Base-by-base conservation (phyloP, 2,113 vertebrate species). In the Vulpes ferrilata region DNA sequence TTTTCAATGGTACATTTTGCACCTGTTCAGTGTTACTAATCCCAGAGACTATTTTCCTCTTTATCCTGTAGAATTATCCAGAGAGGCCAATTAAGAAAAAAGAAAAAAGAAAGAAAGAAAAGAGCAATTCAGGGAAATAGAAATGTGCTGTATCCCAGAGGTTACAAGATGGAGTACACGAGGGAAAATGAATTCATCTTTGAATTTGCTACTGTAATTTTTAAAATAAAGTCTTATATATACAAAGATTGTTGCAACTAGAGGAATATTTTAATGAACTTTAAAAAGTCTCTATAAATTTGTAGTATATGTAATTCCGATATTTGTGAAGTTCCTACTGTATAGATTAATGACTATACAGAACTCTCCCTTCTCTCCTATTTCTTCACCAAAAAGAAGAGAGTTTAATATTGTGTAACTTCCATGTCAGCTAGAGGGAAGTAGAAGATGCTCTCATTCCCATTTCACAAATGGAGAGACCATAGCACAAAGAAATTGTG, bases 1-100 rank as follows among this genome's bases (percentile, higher is more conserved):
- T 98, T 97, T 96, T 82, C 76, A 53, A 10, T 82, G 88, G 67
- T 95, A 94, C 32, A 32, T 94, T 97, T 88, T 11, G 65, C 95
- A 97, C 98, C 97, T 97, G 90, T 94, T 90, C 90, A 35, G 73
- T 85, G 65, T 76, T 93, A 27, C 95, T 96, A 97, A 92, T 97
- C 71, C 90, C 97, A 96, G 81, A 98, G 88, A 96, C 90, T 86
- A 79, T 96, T 97, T 97, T 90, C 92, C 79, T 92, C 51, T 97
- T 92, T 90, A 94, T 94, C 71, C 59, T 67, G 71, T 93, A 78
- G 94, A 97, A 97, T 97, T 96, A 95, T 86, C 90, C 13, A 95
- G 92, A 96, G 81, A 97, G 71, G 55, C 76, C 94, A 96, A 93
- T 97, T 96, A 95, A 82, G 86, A 11, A 30, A 79, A 74, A 84